These are phyloP conservation scores for Hypolimnas misippus DNA, from an alignment of 2,888 invertebrate species.

Conservation along the genomic window DNA sequence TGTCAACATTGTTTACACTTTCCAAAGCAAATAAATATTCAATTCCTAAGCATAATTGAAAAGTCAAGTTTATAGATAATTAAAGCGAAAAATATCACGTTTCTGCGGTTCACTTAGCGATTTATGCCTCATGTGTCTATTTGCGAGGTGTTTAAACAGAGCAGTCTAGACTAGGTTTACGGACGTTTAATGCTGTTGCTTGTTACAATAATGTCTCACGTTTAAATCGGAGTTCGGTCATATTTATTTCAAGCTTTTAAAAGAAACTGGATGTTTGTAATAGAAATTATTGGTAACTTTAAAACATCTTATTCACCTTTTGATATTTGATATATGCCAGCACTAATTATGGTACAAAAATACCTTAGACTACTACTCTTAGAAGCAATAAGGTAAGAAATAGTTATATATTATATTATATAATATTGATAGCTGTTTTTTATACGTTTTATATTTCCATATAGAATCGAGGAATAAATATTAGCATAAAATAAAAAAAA, in stretches of 20 bases:
- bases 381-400: too few relatives aligned
- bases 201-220: slow-evolving; percentile 46
- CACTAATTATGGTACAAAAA: too few relatives aligned
- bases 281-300: slow-evolving; percentile 6
- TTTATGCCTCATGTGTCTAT: slow-evolving; percentile 50
- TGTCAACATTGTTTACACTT: too few relatives aligned
- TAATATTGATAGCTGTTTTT: too few relatives aligned
- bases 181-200: slow-evolving; percentile 50
- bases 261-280: slow-evolving; percentile 22
- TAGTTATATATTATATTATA: too few relatives aligned
- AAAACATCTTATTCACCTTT: too few relatives aligned
- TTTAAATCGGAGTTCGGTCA: slow-evolving; percentile 36
- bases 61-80: slow-evolving; percentile 28
- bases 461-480: neutral
- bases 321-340: too few relatives aligned
- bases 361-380: too few relatives aligned
- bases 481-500: neutral
- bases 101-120: slow-evolving; percentile 45
- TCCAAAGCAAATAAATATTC: too few relatives aligned
- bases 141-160: slow-evolving; percentile 51
- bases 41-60: slow-evolving; percentile 17
- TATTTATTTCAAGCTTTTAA: slow-evolving; percentile 33
- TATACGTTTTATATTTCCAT: too few relatives aligned
- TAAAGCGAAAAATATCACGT: slow-evolving; percentile 37
- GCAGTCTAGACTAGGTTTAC: slow-evolving; percentile 54